phyloP scores from a whole-genome alignment of 2,113 vertebrate species.

The Pelobates fuscus region DNA sequence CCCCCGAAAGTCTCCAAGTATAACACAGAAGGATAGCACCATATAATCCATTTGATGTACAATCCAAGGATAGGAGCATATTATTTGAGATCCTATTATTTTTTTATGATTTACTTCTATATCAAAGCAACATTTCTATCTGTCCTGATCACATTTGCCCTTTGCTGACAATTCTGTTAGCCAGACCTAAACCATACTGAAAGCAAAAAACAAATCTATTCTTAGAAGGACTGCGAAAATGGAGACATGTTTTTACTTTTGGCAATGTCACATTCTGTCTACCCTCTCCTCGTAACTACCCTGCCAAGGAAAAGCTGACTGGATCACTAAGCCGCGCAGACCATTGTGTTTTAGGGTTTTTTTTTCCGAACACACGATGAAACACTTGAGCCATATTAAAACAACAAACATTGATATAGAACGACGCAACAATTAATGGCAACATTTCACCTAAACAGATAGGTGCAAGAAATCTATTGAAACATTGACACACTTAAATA shows the following conservation, averaged over 20 bases:
- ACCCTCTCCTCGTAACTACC: not conserved
- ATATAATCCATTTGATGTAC: constrained; percentile 5
- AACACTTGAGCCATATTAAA: too few relatives aligned
- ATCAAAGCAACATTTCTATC: not conserved
- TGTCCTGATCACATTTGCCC: constrained; percentile 4
- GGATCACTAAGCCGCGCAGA: not conserved
- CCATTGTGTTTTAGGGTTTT: too few relatives aligned
- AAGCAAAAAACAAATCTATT: not conserved
- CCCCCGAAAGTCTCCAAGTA: too few relatives aligned
- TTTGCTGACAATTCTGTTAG: constrained; percentile 5
- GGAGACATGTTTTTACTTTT: not conserved
- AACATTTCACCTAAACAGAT: too few relatives aligned
- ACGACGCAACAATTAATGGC: too few relatives aligned
- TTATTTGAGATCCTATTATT: not conserved
- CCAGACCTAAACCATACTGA: constrained; percentile 2
- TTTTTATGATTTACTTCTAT: not conserved
- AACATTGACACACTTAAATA: too few relatives aligned
- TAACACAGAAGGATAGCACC: too few relatives aligned
- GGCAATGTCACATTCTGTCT: not conserved
- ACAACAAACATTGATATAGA: too few relatives aligned
- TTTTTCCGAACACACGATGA: too few relatives aligned
- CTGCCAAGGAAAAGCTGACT: not conserved
- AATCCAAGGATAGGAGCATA: not conserved
- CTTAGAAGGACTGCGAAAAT: constrained; percentile 4
- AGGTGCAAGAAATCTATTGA: too few relatives aligned